A percentile compares a stretch with the other conserved stretches of the same genome.
These are phyloP conservation scores for Macrobrachium nipponense DNA, from an alignment of 1,140 invertebrate species.

Conservation along the genomic window DNA sequence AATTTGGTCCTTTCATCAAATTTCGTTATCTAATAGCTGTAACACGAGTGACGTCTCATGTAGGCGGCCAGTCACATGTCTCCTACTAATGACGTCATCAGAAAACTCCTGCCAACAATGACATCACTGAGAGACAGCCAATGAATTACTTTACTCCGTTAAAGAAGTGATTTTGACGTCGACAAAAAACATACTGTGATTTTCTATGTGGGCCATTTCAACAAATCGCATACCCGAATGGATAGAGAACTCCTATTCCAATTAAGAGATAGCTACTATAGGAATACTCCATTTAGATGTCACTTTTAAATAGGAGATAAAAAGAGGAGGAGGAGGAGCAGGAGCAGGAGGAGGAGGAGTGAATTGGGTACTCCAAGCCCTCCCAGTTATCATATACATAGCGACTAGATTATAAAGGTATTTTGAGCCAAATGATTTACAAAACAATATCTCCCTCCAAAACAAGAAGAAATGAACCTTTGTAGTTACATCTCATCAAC, in stretches of 20 bases:
- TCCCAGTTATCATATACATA: background rate
- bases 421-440: too few relatives aligned
- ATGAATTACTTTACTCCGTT: too few relatives aligned
- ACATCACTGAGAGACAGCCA: too few relatives aligned
- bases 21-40: constrained; percentile 41
- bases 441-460: too few relatives aligned
- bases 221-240: too few relatives aligned
- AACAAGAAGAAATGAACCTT: too few relatives aligned
- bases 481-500: too few relatives aligned
- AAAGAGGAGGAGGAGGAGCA: constrained; percentile 6
- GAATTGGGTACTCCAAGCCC: background rate
- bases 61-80: constrained; percentile 18
- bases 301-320: background rate
- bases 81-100: constrained; percentile 13
- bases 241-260: too few relatives aligned
- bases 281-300: too few relatives aligned
- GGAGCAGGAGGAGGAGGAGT: background rate
- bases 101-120: background rate
- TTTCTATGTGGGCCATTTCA: background rate
- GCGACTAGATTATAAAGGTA: background rate
- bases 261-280: too few relatives aligned
- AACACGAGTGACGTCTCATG: constrained; percentile 36
- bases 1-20: constrained; percentile 57
- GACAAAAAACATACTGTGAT: background rate
- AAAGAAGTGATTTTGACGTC: too few relatives aligned